These are phyloP conservation scores for Chrysocyon brachyurus DNA, from an alignment of 2,797 vertebrate species.

Conservation along the genomic window DNA sequence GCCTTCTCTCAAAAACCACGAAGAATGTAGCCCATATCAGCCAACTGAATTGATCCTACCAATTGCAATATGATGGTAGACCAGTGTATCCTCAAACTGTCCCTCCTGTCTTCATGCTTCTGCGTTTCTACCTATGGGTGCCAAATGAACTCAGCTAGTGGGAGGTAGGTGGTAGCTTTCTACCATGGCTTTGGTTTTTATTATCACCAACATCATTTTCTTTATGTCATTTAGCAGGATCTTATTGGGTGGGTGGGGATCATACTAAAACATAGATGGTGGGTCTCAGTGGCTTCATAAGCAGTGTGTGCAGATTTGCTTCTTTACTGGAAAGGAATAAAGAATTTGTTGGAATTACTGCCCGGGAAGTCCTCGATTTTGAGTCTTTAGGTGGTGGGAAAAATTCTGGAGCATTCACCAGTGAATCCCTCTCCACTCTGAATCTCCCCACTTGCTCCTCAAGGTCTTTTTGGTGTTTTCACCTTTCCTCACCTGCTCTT, in stretches of 20 bases:
- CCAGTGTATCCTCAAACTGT: too few relatives aligned
- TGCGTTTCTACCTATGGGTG: neutral
- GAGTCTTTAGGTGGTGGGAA: neutral
- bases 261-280: neutral
- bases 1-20: neutral
- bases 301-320: neutral
- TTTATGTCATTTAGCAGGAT: neutral
- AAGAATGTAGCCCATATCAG: neutral
- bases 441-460: neutral
- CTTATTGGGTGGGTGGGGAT: neutral
- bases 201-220: neutral
- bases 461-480: neutral
- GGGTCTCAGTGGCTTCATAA: neutral
- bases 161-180: neutral
- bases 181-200: neutral
- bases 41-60: neutral
- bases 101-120: neutral
- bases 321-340: slow-evolving; percentile 14
- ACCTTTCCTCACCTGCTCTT: neutral
- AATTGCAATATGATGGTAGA: too few relatives aligned
- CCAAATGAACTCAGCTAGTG: neutral
- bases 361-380: neutral
- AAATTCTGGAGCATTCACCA: neutral
- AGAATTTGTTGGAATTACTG: neutral
- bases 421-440: neutral